A percentile compares a stretch with the other conserved stretches of the same genome.
Conservation (phyloP, 2,113 vertebrate genomes). For the Platysteira castanea region DNA sequence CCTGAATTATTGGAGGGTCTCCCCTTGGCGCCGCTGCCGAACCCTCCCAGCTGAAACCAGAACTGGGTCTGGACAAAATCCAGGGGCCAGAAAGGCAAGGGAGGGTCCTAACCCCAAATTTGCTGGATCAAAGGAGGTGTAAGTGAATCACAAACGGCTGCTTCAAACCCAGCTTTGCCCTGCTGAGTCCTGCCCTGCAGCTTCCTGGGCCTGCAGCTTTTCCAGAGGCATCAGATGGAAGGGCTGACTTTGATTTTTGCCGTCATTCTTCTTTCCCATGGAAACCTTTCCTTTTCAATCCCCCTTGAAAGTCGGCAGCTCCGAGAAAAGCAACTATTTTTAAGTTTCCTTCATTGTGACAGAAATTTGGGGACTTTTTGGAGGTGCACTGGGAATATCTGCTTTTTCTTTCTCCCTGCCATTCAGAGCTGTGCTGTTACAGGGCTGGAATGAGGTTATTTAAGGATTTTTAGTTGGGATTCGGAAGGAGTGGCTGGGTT, state of each 20-base stretch:
- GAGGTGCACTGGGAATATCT: not conserved
- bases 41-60: not conserved
- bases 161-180: not conserved
- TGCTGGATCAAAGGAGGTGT: not conserved
- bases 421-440: not conserved
- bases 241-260: constrained; percentile 30
- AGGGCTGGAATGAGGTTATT: not conserved
- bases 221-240: not conserved
- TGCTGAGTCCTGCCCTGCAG: not conserved
- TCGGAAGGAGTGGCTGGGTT: not conserved
- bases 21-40: not conserved
- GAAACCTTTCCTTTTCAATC: not conserved
- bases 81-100: not conserved
- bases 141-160: not conserved
- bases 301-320: not conserved
- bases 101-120: not conserved
- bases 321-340: not conserved
- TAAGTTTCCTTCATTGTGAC: not conserved
- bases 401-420: not conserved
- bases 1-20: not conserved
- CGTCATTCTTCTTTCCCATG: not conserved
- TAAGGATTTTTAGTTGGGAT: not conserved
- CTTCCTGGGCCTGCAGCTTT: not conserved
- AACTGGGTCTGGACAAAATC: not conserved
- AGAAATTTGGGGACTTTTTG: not conserved